Evolutionary conservation across 37 sponge, comb jelly and placozoan genomes (phyloP).

Genomic region (Agelas oroides): DNA sequence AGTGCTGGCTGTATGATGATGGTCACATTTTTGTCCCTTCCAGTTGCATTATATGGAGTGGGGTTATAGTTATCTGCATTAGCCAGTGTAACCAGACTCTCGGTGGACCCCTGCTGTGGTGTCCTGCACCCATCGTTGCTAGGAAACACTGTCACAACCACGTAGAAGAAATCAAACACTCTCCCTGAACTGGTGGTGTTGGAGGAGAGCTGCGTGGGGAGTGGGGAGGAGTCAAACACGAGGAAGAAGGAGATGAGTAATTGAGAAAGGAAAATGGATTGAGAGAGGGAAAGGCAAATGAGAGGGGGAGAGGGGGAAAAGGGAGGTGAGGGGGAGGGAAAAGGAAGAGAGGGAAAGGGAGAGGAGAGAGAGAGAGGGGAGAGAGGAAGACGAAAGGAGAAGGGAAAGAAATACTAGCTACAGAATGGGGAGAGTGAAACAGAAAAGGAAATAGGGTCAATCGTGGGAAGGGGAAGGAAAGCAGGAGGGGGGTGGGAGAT

Average conservation of each 20-base stretch:
- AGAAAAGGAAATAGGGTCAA: too few relatives aligned
- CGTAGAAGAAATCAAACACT: slow-evolving; percentile 10
- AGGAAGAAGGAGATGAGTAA: background rate
- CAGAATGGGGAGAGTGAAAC: too few relatives aligned
- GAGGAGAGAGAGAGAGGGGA: too few relatives aligned
- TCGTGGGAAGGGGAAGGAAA: slow-evolving; percentile 19
- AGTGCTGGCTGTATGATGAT: slow-evolving; percentile 18
- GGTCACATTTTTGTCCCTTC: slow-evolving; percentile 25
- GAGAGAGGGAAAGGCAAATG: too few relatives aligned
- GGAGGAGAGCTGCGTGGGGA: background rate
- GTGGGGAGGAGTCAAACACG: background rate
- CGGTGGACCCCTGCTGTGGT: background rate
- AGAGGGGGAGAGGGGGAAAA: too few relatives aligned
- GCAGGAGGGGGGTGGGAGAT: slow-evolving; percentile 11
- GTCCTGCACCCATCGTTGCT: slow-evolving; percentile 1
- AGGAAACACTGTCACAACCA: slow-evolving; percentile 38
- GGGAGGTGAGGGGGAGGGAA: too few relatives aligned
- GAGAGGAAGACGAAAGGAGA: too few relatives aligned
- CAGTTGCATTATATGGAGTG: background rate
- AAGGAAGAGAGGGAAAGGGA: too few relatives aligned
- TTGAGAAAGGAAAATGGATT: too few relatives aligned
- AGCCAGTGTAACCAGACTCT: background rate
- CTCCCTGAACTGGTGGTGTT: background rate
- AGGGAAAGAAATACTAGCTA: too few relatives aligned
- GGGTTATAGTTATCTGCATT: slow-evolving; percentile 15